Percentiles rank a stretch among this genome's conserved stretches.
Conservation (phyloP, 2,113 vertebrate species). For the Nannospalax galili region DNA sequence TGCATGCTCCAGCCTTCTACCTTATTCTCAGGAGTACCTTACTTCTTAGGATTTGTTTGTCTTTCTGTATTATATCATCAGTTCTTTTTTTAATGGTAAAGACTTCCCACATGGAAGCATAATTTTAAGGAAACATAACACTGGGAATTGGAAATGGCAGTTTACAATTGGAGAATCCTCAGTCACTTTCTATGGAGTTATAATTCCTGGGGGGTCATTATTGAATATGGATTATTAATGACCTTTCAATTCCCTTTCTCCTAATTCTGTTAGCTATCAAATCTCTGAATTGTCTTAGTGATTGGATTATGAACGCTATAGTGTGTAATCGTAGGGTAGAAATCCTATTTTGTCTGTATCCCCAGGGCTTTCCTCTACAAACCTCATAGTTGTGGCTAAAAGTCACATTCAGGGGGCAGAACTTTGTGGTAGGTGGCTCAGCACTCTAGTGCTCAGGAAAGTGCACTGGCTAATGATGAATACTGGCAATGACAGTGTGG, state of each 20-base stretch:
- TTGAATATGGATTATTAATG: neutral
- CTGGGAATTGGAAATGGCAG: neutral
- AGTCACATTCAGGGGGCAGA: neutral
- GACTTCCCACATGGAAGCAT: neutral
- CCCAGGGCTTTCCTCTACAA: neutral
- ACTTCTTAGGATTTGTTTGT: neutral
- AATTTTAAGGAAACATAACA: slow-evolving; percentile 16
- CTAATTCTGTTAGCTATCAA: neutral
- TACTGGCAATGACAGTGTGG: neutral
- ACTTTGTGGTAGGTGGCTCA: neutral
- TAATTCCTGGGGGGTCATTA: neutral
- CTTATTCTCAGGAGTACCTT: neutral
- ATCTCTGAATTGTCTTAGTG: neutral
- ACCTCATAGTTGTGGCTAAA: neutral
- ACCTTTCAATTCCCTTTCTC: slow-evolving; percentile 9
- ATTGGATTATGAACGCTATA: neutral
- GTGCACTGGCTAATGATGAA: neutral
- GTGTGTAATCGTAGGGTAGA: neutral
- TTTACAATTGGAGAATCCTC: slow-evolving; percentile 33
- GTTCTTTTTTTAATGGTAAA: neutral
- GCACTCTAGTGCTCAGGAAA: neutral
- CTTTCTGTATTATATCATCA: neutral
- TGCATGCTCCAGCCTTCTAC: neutral
- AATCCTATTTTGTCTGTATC: neutral
- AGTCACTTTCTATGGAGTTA: neutral